Base-by-base conservation (phyloP, 35 echinoderm and acorn worm genomes). In the Apostichopus japonicus region DNA sequence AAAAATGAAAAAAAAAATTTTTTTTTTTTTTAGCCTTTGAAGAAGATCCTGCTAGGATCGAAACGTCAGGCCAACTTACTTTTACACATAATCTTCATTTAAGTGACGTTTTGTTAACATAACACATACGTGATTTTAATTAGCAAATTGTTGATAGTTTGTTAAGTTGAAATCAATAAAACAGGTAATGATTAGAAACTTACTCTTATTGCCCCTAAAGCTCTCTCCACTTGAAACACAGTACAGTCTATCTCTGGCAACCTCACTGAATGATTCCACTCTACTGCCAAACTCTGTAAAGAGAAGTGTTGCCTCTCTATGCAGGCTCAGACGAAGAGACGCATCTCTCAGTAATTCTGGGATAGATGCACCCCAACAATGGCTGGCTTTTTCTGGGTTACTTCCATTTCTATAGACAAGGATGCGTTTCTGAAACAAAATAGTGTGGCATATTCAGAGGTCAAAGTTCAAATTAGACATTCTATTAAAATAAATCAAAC, bases 131-230 rank as follows among this genome's bases (percentile, higher is more conserved):
- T 44, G 33, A 44, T 44, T 44, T 44, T 44, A 44, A 44, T 44
- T 3, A 44, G 33, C 4, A 44, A 44, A 44, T 44, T 44, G 33
- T 4, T 4, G 2, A 44, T 44, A 44, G 33, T 44, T 3, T 44
- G 2, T 44, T 44, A 44, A 44, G 33, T 44, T 44, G 33, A 3
- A 1, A 44, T 4, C 33, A 44, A 44, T 44, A 3, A 44, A 44
- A 44, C 33, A 44, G 33, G 4, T 44, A 44, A 44, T 44, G 33
- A 44, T 44, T 4, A 4, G 33, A 44, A 3, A 24, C 87, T 79
- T 91, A 98, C 97, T 90, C 92, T 93, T 98, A 56, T 83, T 86
- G 81, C 95, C 95, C 71, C 91, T 98, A 24, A 94, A 94, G 10
- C 82, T 59, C 22, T 94, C 95, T 16, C 95, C 93, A 16, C 81